phyloP scores from a whole-genome alignment of 92 coral and sea anemone genomes.

The Palythoa grandis region DNA sequence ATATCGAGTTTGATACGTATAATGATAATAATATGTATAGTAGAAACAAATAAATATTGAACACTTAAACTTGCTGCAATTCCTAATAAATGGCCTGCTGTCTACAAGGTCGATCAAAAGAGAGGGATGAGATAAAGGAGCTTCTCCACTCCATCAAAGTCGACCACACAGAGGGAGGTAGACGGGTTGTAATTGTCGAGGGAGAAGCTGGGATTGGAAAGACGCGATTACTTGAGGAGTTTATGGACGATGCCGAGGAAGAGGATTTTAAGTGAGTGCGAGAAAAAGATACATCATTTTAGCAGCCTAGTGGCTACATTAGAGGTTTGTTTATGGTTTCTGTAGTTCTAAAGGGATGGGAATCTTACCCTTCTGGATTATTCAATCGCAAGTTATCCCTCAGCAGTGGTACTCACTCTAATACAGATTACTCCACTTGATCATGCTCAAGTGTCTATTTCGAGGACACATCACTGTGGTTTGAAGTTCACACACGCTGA shows the following conservation, averaged over 20 bases:
- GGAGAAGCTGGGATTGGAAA: conserved; percentile 98
- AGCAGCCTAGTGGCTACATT: too few species aligned
- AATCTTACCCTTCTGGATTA: too few species aligned
- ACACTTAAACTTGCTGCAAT: background rate
- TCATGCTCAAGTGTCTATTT: too few species aligned
- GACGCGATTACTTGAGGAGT: conserved; percentile 86
- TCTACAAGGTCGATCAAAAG: conserved; percentile 71
- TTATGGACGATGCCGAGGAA: conserved; percentile 95
- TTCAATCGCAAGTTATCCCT: too few species aligned
- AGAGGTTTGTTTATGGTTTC: too few species aligned
- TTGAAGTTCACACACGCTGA: too few species aligned
- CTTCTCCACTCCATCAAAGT: conserved; percentile 83
- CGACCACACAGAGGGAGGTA: conserved; percentile 68
- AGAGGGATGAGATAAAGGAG: conserved; percentile 66
- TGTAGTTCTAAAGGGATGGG: too few species aligned
- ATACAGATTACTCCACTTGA: background rate
- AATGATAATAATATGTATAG: too few species aligned
- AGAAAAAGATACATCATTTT: background rate
- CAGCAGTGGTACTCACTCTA: background rate
- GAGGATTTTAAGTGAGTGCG: conserved; percentile 84
- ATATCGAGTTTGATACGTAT: too few species aligned
- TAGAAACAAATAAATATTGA: background rate
- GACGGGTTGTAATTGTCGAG: conserved; percentile 83
- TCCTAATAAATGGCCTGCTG: background rate
- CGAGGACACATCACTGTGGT: too few species aligned